Conservation (phyloP, 2,888 invertebrate species). For the Uropetala carovei region DNA sequence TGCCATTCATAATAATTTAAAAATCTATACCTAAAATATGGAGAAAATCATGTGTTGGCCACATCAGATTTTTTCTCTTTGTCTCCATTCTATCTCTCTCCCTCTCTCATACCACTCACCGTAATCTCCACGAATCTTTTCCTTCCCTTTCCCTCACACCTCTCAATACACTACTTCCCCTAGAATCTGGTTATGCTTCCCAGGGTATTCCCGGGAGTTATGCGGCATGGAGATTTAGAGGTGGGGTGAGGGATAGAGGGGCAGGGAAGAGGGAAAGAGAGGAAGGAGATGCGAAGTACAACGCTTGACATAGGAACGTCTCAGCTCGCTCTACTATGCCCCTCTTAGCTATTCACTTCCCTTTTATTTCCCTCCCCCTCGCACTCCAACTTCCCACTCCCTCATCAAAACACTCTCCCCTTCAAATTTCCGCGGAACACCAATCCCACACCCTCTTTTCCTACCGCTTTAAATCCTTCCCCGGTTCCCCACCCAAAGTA, state of each 20-base stretch:
- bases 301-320: not conserved
- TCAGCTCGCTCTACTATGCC: not conserved
- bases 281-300: not conserved
- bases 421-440: constrained; percentile 1
- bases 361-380: not conserved
- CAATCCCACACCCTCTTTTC: not conserved
- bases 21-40: too few species aligned
- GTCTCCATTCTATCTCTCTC: not conserved
- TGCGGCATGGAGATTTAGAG: too few species aligned
- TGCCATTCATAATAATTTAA: too few species aligned
- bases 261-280: too few species aligned
- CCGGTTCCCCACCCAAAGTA: not conserved
- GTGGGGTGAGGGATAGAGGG: too few species aligned
- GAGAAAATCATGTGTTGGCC: too few species aligned
- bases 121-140: not conserved
- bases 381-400: not conserved
- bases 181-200: not conserved
- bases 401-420: not conserved
- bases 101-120: not conserved
- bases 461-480: not conserved
- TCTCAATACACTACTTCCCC: not conserved
- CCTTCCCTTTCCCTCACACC: not conserved
- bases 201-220: not conserved
- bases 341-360: not conserved
- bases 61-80: too few species aligned